Percentiles rank a stretch among this genome's conserved stretches.
Evolutionary conservation across 2,888 invertebrate species (phyloP).

Genomic region (Phrixothrix hirtus): DNA sequence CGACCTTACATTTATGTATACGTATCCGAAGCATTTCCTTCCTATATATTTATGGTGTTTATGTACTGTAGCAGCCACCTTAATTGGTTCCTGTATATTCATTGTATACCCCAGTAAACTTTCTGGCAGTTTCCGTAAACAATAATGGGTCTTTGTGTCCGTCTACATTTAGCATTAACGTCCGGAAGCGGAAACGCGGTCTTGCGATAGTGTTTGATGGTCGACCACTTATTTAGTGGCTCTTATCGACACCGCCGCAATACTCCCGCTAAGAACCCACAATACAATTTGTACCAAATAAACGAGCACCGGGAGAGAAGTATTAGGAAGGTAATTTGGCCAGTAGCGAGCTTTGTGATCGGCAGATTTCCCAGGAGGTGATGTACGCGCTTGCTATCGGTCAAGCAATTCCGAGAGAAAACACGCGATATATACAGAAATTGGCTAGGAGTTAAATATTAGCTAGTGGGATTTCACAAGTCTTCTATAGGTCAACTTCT

Average conservation of each 20-base stretch:
- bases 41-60: constrained; percentile 34
- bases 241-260: constrained; percentile 35
- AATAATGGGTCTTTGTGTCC: constrained; percentile 27
- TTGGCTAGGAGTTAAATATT: constrained; percentile 40
- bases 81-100: constrained; percentile 46
- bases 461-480: constrained; percentile 37
- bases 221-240: constrained; percentile 31
- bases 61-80: constrained; percentile 35
- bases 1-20: too few species aligned
- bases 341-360: constrained; percentile 45
- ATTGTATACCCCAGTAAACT: constrained; percentile 34
- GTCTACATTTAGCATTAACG: constrained; percentile 28
- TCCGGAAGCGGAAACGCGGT: constrained; percentile 29
- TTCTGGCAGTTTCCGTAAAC: constrained; percentile 35
- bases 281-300: constrained; percentile 52
- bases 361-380: constrained; percentile 47
- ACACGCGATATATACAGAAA: constrained; percentile 35
- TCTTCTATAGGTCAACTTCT: constrained; percentile 26
- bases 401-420: constrained; percentile 32
- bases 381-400: constrained; percentile 33
- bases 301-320: constrained; percentile 47
- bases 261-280: constrained; percentile 39
- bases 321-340: constrained; percentile 50
- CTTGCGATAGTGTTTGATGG: constrained; percentile 28
- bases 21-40: constrained; percentile 38